Evolutionary conservation across 1,140 invertebrate species (phyloP), one percentile per base, ranked within the genome.

Genomic region (Drosophila nebulosa): DNA sequence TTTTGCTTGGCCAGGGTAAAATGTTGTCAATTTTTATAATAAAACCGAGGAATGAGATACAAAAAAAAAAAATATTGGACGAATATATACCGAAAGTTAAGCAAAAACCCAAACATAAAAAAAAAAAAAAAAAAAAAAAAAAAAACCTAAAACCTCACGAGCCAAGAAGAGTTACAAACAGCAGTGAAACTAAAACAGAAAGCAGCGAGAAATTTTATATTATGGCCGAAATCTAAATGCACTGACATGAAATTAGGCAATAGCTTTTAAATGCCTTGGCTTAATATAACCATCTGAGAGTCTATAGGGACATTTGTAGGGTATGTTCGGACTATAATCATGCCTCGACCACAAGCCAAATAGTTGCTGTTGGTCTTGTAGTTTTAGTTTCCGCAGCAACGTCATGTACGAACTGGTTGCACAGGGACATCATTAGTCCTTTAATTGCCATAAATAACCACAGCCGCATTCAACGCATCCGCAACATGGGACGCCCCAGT

Each of bases 381-480:
- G 64, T 35, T 57, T 53, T 32, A 46, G 56, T 50, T 61, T 9
- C 30, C 64, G 72, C 60, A 64, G 46, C 55, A 64, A 55, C 74
- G 58, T 69, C 69, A 80, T 80, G 81, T 69, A 68, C 60, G 36
- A 64, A 65, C 64, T 75, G 80, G 78, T 67, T 67, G 78, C 67
- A 67, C 74, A 74, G 81, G 83, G 83, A 88, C 83, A 88, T 88
- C 83, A 88, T 88, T 88, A 88, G 83, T 88, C 78, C 83, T 88
- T 86, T 88, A 88, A 88, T 88, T 88, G 83, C 83, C 83, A 88
- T 88, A 88, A 88, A 88, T 88, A 88, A 88, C 83, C 83, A 69
- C 83, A 78, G 67, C 68, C 78, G 46, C 59, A 76, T 69, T 64
- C 65, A 69, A 73, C 77, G 61, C 53, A 62, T 60, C 42, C 55